A percentile compares a stretch with the other conserved stretches of the same genome.
Conservation (phyloP, 2,888 invertebrate genomes). For the Temnothorax ravouxi region DNA sequence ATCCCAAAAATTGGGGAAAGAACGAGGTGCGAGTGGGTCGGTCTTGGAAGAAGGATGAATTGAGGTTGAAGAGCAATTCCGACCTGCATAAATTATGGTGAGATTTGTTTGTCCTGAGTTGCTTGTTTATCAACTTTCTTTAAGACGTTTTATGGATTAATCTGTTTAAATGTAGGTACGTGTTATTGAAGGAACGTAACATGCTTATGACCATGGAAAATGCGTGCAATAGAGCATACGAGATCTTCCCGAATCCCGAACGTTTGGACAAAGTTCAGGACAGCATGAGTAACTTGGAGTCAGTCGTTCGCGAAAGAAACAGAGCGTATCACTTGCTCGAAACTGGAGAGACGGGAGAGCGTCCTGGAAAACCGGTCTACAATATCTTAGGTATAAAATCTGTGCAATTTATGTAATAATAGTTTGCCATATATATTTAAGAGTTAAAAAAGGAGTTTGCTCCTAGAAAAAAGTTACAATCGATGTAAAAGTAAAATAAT, state of each 20-base stretch:
- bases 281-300: conserved; percentile 97
- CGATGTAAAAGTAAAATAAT: background rate
- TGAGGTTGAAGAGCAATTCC: conserved; percentile 97
- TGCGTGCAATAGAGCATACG: conserved; percentile 89
- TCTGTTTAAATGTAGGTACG: conserved; percentile 88
- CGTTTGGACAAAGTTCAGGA: conserved; percentile 97
- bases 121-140: background rate
- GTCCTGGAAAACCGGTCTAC: conserved; percentile 89
- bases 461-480: background rate
- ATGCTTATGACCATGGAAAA: conserved; percentile 99
- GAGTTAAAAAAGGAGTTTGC: background rate
- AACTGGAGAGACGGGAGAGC: conserved; percentile 94
- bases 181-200: conserved; percentile 97
- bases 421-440: background rate
- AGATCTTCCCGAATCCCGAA: conserved; percentile 96
- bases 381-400: conserved; percentile 88
- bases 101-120: background rate
- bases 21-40: conserved; percentile 93
- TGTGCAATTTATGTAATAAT: background rate
- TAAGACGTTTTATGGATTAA: background rate
- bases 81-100: conserved; percentile 99
- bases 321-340: conserved; percentile 95
- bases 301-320: conserved; percentile 96
- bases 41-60: conserved; percentile 95
- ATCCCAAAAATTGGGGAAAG: conserved; percentile 93